Conservation (phyloP, 2,888 invertebrate species). For the Clepsis dumicolana region DNA sequence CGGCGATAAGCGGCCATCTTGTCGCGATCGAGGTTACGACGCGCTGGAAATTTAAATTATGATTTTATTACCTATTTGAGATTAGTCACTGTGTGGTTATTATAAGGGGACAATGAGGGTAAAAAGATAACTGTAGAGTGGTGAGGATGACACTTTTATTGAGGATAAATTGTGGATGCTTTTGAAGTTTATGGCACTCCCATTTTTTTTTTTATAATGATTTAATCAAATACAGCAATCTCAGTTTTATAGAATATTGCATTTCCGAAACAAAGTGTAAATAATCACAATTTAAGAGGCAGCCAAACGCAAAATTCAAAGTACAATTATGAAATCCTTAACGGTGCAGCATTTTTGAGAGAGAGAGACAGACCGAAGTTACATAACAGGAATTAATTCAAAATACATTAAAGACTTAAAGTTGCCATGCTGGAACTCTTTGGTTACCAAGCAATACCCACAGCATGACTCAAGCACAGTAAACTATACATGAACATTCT, state of each 20-base stretch:
- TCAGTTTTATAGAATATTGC: too few relatives aligned
- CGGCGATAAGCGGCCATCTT: slow-evolving; percentile 83
- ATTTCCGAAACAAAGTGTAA: too few relatives aligned
- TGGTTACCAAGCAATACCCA: neutral
- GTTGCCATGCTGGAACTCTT: neutral
- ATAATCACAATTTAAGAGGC: too few relatives aligned
- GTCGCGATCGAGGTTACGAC: slow-evolving; percentile 77
- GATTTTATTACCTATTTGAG: slow-evolving; percentile 61
- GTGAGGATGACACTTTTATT: neutral
- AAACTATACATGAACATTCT: slow-evolving; percentile 36
- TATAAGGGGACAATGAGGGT: slow-evolving; percentile 31
- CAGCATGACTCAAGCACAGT: neutral
- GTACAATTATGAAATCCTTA: too few relatives aligned
- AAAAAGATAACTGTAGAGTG: neutral
- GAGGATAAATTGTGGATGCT: neutral
- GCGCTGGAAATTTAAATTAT: slow-evolving; percentile 77
- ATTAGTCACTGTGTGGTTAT: slow-evolving; percentile 42
- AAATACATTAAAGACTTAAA: too few relatives aligned
- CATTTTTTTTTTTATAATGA: too few relatives aligned
- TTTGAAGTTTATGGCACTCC: too few relatives aligned
- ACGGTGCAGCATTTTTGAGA: too few relatives aligned
- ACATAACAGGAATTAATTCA: too few relatives aligned
- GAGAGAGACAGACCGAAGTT: too few relatives aligned
- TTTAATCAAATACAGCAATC: too few relatives aligned
- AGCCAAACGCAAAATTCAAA: too few relatives aligned